Percentiles rank a stretch among this genome's conserved stretches.
phyloP scores from a whole-genome alignment of 2,113 vertebrate species.

The Alligator sinensis region DNA sequence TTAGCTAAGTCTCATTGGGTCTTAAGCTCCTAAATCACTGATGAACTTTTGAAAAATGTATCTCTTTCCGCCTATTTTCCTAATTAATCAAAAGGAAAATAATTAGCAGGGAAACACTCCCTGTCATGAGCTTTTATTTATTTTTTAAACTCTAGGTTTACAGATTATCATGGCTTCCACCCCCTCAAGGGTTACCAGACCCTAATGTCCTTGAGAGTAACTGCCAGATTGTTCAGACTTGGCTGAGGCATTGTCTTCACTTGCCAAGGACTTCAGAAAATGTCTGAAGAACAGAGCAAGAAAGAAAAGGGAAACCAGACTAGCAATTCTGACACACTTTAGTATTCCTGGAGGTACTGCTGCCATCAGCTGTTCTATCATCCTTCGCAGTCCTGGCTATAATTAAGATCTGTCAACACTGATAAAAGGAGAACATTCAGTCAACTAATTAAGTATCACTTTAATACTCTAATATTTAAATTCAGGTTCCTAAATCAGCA shows the following conservation, averaged over 20 bases:
- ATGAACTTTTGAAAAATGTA: neutral
- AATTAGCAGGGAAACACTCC: constrained; percentile 16
- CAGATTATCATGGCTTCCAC: constrained; percentile 4
- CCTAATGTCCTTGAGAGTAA: constrained; percentile 64
- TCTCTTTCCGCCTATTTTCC: neutral
- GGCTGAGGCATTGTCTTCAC: constrained; percentile 28
- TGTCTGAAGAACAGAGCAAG: constrained; percentile 63
- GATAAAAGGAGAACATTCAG: constrained; percentile 80
- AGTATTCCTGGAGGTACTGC: constrained; percentile 70
- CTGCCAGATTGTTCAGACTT: constrained; percentile 58
- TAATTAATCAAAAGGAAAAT: neutral
- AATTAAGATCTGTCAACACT: constrained; percentile 81
- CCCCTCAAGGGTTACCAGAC: constrained; percentile 50
- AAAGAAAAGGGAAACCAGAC: constrained; percentile 58
- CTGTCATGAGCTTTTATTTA: neutral
- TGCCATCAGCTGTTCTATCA: constrained; percentile 77
- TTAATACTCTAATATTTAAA: constrained; percentile 82
- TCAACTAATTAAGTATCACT: constrained; percentile 80
- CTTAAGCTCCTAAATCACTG: rapidly evolving
- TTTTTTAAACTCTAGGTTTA: neutral
- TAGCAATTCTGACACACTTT: constrained; percentile 68
- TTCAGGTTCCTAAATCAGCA: constrained; percentile 77
- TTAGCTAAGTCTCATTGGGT: neutral
- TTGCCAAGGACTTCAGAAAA: constrained; percentile 67
- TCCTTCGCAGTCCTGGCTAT: constrained; percentile 71